These are phyloP conservation scores for Aptenodytes forsteri DNA, from an alignment of 2,113 vertebrate genomes.

Conservation along the genomic window DNA sequence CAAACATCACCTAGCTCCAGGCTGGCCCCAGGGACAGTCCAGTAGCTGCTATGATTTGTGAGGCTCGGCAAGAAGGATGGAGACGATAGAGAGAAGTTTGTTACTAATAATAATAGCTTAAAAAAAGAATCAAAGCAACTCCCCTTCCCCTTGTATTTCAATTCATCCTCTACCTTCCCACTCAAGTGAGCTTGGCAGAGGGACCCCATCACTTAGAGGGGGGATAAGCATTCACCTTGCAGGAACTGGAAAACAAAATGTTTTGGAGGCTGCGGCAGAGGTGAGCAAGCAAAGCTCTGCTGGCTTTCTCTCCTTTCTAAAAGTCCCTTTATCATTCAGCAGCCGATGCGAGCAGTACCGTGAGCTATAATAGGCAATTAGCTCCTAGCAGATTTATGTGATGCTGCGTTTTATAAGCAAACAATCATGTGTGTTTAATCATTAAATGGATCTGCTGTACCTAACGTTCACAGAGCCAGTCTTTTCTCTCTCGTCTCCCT, in stretches of 20 bases:
- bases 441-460: conserved; percentile 7
- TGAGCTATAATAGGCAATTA: conserved; percentile 59
- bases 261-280: background rate
- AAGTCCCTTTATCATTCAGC: conserved; percentile 23
- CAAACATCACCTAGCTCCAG: background rate
- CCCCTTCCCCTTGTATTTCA: background rate
- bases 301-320: background rate
- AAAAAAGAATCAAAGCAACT: background rate
- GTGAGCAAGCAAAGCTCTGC: rapidly evolving
- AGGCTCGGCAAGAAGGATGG: background rate
- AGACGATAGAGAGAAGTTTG: background rate
- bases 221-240: background rate
- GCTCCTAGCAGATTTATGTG: conserved; percentile 51
- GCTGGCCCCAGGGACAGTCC: background rate
- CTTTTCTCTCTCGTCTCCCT: background rate
- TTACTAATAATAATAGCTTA: background rate
- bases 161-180: background rate
- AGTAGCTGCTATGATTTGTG: background rate
- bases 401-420: conserved; percentile 19
- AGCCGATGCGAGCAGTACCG: background rate
- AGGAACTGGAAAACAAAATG: background rate
- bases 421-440: conserved; percentile 45
- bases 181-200: background rate
- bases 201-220: rapidly evolving
- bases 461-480: background rate